Percentiles rank a stretch among this genome's conserved stretches.
These are phyloP conservation scores for Lysandra bellargus DNA, from an alignment of 2,888 invertebrate species.

Conservation along the genomic window DNA sequence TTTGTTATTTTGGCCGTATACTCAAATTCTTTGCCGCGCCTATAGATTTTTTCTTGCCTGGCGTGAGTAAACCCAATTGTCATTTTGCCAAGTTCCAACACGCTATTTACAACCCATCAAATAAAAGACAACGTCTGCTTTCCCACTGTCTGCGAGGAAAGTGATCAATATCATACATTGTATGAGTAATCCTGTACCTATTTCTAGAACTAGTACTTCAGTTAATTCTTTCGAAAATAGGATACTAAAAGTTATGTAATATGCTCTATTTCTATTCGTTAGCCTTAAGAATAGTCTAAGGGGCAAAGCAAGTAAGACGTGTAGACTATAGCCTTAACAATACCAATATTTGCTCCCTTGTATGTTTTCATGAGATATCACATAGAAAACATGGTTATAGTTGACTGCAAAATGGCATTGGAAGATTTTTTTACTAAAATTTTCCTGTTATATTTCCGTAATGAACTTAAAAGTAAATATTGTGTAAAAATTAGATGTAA, in stretches of 20 bases:
- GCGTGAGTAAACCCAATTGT: conserved; percentile 10
- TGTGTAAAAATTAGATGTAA: not conserved
- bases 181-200: not conserved
- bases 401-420: too few species aligned
- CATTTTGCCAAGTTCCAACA: conserved; percentile 14
- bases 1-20: not conserved
- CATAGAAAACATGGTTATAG: too few species aligned
- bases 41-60: conserved; percentile 1
- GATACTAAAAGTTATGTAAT: not conserved
- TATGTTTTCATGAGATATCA: conserved; percentile 9
- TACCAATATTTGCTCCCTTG: conserved; percentile 1
- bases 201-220: not conserved
- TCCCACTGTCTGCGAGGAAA: not conserved
- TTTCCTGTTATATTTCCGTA: not conserved
- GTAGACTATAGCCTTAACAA: not conserved
- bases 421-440: not conserved
- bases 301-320: not conserved
- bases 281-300: not conserved
- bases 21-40: not conserved
- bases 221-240: not conserved
- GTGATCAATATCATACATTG: not conserved
- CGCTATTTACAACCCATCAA: conserved; percentile 13
- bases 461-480: too few species aligned
- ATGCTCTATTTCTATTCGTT: not conserved
- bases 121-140: not conserved